A percentile compares a stretch with the other conserved stretches of the same genome.
Evolutionary conservation across 2,797 vertebrate genomes (phyloP).

Genomic region (Enteromius trimaculatus): DNA sequence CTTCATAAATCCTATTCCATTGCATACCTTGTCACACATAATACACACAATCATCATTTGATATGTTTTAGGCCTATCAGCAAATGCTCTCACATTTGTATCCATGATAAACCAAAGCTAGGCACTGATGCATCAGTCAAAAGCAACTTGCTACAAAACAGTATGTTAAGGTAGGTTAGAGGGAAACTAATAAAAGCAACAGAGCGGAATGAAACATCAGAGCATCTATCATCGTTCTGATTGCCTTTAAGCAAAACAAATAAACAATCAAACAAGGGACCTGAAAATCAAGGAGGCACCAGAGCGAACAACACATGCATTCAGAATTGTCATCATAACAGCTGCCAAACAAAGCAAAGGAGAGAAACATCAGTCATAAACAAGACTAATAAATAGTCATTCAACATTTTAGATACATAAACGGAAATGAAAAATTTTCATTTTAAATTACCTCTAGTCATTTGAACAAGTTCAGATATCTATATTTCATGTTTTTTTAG

Average conservation of each 20-base stretch:
- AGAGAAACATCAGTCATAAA: neutral
- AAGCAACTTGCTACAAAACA: slow-evolving; percentile 25
- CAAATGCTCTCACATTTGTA: neutral
- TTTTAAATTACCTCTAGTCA: neutral
- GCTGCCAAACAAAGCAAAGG: neutral
- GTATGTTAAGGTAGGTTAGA: slow-evolving; percentile 10
- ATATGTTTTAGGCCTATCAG: neutral
- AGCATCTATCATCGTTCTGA: slow-evolving; percentile 49
- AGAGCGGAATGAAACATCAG: slow-evolving; percentile 40
- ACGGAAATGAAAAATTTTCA: neutral
- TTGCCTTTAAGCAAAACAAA: slow-evolving; percentile 42
- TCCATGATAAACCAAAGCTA: neutral
- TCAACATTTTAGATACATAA: neutral
- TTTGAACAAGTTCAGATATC: neutral
- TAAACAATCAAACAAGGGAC: slow-evolving; percentile 27
- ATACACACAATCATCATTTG: slow-evolving; percentile 2
- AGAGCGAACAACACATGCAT: neutral
- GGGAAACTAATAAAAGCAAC: slow-evolving; percentile 45
- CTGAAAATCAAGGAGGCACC: slow-evolving; percentile 12
- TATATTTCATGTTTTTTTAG: neutral
- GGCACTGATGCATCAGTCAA: slow-evolving; percentile 44
- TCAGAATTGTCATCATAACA: neutral
- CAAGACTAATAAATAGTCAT: neutral
- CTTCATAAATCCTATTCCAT: neutral
- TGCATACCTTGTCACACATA: neutral